Base-by-base conservation (phyloP, 1,140 invertebrate genomes). In the Lordiphosa clarofinis region DNA sequence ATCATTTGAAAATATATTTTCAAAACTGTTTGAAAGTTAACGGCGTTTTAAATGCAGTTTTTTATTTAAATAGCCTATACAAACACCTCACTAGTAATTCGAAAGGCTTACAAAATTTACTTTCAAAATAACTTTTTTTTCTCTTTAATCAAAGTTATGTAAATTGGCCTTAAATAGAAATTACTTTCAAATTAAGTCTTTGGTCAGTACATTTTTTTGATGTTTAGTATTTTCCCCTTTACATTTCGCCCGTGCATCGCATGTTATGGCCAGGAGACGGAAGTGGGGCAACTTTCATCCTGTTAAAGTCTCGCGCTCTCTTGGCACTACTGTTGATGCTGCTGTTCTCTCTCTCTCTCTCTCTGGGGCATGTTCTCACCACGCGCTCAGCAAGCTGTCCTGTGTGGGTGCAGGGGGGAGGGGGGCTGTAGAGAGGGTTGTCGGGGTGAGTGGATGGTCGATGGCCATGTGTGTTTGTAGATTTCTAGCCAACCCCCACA, bases 221-320 rank as follows among this genome's bases (percentile, higher is more conserved):
- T 28, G 24, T 28, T 28, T 28, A 7, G 24, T 28, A 28, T 28
- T 28, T 24, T 28, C 24, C 24, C 24, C 24, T 28, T 28, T 6
- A 28, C 7, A 5, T 39, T 13, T 13, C 7, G 38, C 11, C 11
- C 1, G 12, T 46, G 43, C 43, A 31, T 24, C 43, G 43, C 24
- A 46, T 46, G 43, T 46, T 46, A 35, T 21, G 35, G 33, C 35
- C 39, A 35, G 44, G 63, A 58, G 43, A 67, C 67, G 54, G 63
- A 58, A 56, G 24, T 47, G 42, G 55, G 60, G 33, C 50, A 63
- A 37, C 21, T 33, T 40, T 57, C 63, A 66, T 67, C 24, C 43
- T 46, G 43, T 46, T 12, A 46, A 46, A 31, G 24, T 3, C 19
- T 2, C 43, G 11, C 43, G 24, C 43, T 46, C 43, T 46, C 43